Conservation (phyloP, 2,797 vertebrate species). For the Hippocampus kuda region DNA sequence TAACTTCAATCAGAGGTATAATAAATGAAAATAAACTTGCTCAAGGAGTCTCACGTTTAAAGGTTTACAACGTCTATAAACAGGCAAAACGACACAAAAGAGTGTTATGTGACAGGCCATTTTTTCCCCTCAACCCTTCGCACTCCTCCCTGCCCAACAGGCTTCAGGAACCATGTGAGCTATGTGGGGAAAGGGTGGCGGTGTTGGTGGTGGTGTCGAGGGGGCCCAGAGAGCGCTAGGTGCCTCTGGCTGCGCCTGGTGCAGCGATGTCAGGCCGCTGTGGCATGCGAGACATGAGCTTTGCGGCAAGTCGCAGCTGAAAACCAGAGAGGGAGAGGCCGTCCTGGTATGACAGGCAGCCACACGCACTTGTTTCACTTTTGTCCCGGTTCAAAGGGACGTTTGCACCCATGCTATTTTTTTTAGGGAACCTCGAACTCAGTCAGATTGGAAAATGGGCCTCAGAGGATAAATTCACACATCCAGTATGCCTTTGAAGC, state of each 20-base stretch:
- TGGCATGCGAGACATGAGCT: conserved; percentile 63
- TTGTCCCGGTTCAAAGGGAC: not conserved
- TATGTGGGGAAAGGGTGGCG: conserved; percentile 40
- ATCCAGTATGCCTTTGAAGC: not conserved
- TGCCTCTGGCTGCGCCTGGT: conserved; percentile 53
- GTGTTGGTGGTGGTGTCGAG: conserved; percentile 12
- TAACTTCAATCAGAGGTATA: not conserved
- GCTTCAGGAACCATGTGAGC: conserved; percentile 46
- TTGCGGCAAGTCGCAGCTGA: conserved; percentile 41
- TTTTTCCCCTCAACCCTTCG: conserved; percentile 11
- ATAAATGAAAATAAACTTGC: not conserved
- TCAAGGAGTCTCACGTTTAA: not conserved
- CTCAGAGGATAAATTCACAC: not conserved
- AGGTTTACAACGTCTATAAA: not conserved
- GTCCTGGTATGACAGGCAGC: conserved; percentile 52
- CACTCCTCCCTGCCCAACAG: conserved; percentile 31
- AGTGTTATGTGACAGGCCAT: not conserved
- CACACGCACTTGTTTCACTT: conserved; percentile 7
- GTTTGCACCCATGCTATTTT: not conserved
- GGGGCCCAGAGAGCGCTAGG: conserved; percentile 14
- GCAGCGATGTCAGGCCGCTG: conserved; percentile 48
- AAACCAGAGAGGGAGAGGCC: conserved; percentile 36
- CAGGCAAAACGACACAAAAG: not conserved
- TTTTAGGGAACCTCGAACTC: not conserved
- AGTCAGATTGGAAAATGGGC: not conserved